These are phyloP conservation scores for Temnothorax unifasciatus DNA, from an alignment of 2,888 invertebrate species.

Conservation along the genomic window DNA sequence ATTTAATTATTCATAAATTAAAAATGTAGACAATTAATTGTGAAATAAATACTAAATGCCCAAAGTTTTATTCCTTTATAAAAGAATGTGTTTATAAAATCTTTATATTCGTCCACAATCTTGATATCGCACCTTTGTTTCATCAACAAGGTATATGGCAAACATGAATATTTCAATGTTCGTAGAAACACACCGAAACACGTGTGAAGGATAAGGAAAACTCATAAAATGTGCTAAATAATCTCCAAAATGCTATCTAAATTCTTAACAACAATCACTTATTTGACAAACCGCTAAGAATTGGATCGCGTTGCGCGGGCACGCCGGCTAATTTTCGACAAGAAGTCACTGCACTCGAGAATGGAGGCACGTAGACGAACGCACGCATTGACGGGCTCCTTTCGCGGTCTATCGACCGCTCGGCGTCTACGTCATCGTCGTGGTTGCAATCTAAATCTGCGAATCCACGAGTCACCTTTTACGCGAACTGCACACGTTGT, in stretches of 20 bases:
- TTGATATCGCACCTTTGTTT: not conserved
- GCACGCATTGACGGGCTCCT: not conserved
- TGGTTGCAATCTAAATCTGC: conserved; percentile 34
- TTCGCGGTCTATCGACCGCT: conserved; percentile 20
- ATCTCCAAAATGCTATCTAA: not conserved
- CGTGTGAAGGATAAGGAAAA: not conserved
- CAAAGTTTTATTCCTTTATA: not conserved
- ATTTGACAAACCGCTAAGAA: not conserved
- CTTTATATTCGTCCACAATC: not conserved
- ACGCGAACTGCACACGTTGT: not conserved
- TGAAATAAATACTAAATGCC: not conserved
- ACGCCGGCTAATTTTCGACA: not conserved
- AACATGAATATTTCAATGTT: conserved; percentile 14
- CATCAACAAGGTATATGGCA: not conserved
- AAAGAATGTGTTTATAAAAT: conserved; percentile 1
- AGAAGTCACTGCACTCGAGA: not conserved
- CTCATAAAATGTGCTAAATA: not conserved
- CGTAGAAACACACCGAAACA: not conserved
- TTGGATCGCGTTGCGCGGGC: not conserved
- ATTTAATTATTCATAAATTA: not conserved
- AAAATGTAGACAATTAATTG: not conserved
- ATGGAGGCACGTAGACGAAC: not conserved
- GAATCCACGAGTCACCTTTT: conserved; percentile 36
- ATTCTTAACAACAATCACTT: conserved; percentile 10
- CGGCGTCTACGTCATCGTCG: conserved; percentile 24